phyloP scores from a whole-genome alignment of 2,113 vertebrate species.

The Falco punctatus region DNA sequence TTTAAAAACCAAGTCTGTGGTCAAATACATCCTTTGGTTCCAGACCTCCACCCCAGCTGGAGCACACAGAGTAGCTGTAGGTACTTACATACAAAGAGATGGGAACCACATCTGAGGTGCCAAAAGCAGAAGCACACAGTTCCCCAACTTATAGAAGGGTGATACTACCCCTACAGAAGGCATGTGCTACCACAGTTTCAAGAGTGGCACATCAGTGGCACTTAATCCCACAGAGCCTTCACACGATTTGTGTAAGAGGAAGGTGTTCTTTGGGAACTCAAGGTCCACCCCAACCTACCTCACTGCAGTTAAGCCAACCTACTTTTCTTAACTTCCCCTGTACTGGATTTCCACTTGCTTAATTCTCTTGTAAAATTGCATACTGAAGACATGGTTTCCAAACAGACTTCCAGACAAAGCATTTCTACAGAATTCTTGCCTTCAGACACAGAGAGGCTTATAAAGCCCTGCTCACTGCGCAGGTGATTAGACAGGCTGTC shows the following conservation, averaged over 20 bases:
- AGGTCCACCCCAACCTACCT: neutral
- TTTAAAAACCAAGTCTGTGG: neutral
- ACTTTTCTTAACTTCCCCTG: neutral
- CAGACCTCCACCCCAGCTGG: neutral
- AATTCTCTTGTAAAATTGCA: neutral
- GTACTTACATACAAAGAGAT: neutral
- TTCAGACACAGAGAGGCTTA: neutral
- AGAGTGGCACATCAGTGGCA: neutral
- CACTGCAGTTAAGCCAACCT: neutral
- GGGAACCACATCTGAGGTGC: neutral
- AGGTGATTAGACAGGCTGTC: neutral
- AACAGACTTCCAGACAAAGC: neutral
- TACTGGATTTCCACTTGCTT: neutral
- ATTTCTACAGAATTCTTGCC: neutral
- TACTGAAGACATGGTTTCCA: neutral
- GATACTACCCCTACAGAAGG: neutral
- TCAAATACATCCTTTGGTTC: neutral
- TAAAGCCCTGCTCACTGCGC: neutral
- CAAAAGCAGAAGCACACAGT: neutral
- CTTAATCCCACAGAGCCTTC: neutral
- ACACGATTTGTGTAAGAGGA: neutral
- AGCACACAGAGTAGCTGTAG: neutral
- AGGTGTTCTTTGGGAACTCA: neutral
- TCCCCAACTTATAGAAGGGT: rapidly evolving
- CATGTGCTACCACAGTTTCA: neutral